These are phyloP conservation scores for Ormyrus thymus DNA, from an alignment of 2,888 invertebrate species.

Conservation along the genomic window DNA sequence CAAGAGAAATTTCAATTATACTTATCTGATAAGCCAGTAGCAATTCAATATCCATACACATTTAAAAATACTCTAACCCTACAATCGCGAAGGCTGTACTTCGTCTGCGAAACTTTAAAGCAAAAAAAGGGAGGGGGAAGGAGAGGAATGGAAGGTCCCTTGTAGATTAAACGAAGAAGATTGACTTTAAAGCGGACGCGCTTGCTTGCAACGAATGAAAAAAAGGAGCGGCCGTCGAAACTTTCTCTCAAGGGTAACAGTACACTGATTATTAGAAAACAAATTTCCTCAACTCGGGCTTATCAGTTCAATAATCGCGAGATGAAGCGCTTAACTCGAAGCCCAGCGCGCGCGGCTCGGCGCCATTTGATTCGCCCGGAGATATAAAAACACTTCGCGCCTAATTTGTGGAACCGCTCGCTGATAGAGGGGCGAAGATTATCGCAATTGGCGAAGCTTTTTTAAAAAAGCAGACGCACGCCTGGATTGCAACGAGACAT, in stretches of 20 bases:
- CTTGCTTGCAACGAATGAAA: background rate
- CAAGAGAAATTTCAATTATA: too few relatives aligned
- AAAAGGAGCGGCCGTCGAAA: slow-evolving; percentile 21
- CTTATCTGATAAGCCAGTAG: too few relatives aligned
- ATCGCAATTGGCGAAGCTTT: slow-evolving; percentile 67
- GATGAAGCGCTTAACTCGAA: slow-evolving; percentile 31
- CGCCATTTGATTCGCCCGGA: slow-evolving; percentile 39
- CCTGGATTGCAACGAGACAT: slow-evolving; percentile 67
- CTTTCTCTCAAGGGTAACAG: slow-evolving; percentile 49
- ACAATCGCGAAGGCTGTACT: background rate
- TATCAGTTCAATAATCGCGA: slow-evolving; percentile 53
- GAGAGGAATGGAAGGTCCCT: slow-evolving; percentile 28
- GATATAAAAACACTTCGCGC: slow-evolving; percentile 55
- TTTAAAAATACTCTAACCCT: background rate
- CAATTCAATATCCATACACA: too few relatives aligned
- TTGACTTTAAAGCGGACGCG: slow-evolving; percentile 48
- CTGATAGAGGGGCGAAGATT: slow-evolving; percentile 60
- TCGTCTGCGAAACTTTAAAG: slow-evolving; percentile 41
- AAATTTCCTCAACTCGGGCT: slow-evolving; percentile 48
- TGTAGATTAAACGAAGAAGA: slow-evolving; percentile 52
- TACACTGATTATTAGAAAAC: slow-evolving; percentile 56
- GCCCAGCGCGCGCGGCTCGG: background rate
- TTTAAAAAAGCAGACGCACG: slow-evolving; percentile 34
- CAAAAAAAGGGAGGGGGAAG: slow-evolving; percentile 12
- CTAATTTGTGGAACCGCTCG: slow-evolving; percentile 40